Evolutionary conservation across 92 coral and sea anemone species (phyloP).

Genomic region (Porites divaricata): DNA sequence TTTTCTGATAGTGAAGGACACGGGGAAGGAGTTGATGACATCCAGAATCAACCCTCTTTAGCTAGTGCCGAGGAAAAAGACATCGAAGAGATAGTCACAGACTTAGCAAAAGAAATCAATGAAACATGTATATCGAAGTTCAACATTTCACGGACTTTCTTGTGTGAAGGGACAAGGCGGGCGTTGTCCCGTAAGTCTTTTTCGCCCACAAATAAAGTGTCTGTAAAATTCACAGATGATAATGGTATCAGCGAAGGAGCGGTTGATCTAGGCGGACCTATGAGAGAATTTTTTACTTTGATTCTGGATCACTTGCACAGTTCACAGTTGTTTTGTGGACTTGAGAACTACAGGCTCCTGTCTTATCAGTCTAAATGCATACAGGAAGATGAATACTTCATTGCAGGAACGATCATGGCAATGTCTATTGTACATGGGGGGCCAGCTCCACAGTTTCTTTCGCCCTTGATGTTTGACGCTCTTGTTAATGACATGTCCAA

Average conservation of each 20-base stretch:
- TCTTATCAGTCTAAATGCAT: constrained; percentile 62
- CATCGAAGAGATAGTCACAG: constrained; percentile 31
- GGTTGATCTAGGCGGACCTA: constrained; percentile 47
- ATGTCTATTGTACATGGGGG: constrained; percentile 80
- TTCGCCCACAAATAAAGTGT: constrained; percentile 52
- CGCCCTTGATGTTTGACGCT: constrained; percentile 64
- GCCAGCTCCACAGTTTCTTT: constrained; percentile 67
- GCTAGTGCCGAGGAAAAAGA: not conserved
- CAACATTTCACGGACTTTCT: constrained; percentile 61
- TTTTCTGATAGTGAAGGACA: constrained; percentile 21
- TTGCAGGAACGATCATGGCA: constrained; percentile 68
- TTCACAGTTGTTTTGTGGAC: constrained; percentile 63
- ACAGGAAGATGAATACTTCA: constrained; percentile 55
- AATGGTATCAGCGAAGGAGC: constrained; percentile 67
- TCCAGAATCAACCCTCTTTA: not conserved
- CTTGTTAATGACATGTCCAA: constrained; percentile 51
- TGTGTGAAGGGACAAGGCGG: constrained; percentile 74
- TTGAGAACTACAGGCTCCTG: constrained; percentile 36
- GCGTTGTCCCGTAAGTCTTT: constrained; percentile 65
- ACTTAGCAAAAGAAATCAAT: constrained; percentile 39
- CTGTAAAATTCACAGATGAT: constrained; percentile 69
- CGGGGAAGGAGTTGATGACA: not conserved
- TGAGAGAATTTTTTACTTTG: constrained; percentile 69
- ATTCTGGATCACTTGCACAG: constrained; percentile 47
- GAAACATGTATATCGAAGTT: constrained; percentile 49